Evolutionary conservation across 2,888 invertebrate species (phyloP), one percentile per base, ranked within the genome.

Genomic region (Brenthis ino): DNA sequence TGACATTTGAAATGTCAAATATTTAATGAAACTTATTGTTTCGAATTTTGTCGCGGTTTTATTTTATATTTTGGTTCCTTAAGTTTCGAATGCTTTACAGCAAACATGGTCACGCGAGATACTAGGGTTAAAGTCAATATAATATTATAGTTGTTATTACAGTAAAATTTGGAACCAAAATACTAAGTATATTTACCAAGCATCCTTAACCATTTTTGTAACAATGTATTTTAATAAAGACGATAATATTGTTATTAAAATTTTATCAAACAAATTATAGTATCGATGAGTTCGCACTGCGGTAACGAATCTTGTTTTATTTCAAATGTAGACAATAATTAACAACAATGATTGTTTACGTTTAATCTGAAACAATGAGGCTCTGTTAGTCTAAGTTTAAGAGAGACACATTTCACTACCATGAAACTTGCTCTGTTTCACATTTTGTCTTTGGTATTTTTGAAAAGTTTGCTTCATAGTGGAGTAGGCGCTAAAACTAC

Each of bases 341-440:
- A 78, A 82, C 81, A 87, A 87, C 87, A 87, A 77, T 72, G 47
- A 67, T 73, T 83, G 85, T 85, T 87, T 85, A 85, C 85, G 78
- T 88, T 85, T 76, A 77, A 74, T 77, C 70, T 79, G 75, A 77
- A 77, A 77, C 79, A 83, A 77, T 76, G 75, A 72, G 74, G 76
- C 77, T 73, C 69, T 65, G 72, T 77, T 86, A 89, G 87, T 89
- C 78, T 72, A 53, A 53, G 50, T 33, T 64, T 24, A 65, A 70
- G 57, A 28, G 13, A 20, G 50, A 63, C 20, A 43, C 67, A 53
- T 69, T 57, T 61, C 69, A 63, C 58, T 69, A 76, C 58, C n/a
- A 76, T 75, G 75, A 72, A 61, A 57, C 47, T 65, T 37, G 54
- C 58, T 12, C 4, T 60, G 50, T 24, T 68, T 24, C 65, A 65